Conservation (phyloP, 2,113 vertebrate species). For the Catharus fuscescens region DNA sequence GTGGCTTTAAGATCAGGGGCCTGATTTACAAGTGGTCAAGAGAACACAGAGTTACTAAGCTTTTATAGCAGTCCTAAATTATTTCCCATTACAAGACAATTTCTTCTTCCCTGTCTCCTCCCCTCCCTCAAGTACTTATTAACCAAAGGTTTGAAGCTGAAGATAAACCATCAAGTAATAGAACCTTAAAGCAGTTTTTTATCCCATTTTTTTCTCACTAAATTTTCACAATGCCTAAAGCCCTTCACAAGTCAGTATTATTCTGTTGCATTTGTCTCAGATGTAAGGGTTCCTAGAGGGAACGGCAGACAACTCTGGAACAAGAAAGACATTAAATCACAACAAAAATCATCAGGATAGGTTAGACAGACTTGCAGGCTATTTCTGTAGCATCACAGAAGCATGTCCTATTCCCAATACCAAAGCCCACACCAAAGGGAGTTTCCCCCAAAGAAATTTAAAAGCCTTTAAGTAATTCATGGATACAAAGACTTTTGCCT, state of each 20-base stretch:
- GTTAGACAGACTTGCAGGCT: not conserved
- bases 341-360: not conserved
- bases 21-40: not conserved
- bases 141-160: not conserved
- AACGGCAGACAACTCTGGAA: not conserved
- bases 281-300: not conserved
- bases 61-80: not conserved
- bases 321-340: not conserved
- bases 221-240: not conserved
- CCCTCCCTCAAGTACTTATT: not conserved
- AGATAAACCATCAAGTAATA: not conserved
- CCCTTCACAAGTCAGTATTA: not conserved
- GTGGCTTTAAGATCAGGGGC: not conserved
- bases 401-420: not conserved
- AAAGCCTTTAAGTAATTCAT: not conserved
- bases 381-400: not conserved
- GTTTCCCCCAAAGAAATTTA: not conserved
- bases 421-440: not conserved
- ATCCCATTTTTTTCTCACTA: not conserved
- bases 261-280: not conserved
- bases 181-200: not conserved
- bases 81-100: not conserved
- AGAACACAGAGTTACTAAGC: not conserved
- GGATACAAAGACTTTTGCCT: not conserved
- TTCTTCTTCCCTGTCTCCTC: not conserved